A percentile compares a stretch with the other conserved stretches of the same genome.
These are phyloP conservation scores for Pseudochaenichthys georgianus DNA, from an alignment of 2,797 vertebrate species.

Conservation along the genomic window DNA sequence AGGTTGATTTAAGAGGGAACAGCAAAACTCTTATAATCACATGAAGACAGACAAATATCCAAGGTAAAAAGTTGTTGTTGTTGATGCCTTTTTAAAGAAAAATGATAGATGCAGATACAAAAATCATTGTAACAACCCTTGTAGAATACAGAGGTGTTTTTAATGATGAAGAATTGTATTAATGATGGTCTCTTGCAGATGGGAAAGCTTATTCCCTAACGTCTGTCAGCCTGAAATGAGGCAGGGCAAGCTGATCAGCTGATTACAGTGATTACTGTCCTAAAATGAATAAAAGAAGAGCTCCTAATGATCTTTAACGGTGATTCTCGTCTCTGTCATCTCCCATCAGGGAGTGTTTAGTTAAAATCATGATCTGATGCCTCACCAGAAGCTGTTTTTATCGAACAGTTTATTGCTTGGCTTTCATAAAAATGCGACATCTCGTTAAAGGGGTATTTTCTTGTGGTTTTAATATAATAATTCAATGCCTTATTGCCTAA, in stretches of 20 bases:
- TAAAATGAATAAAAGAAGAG: constrained; percentile 19
- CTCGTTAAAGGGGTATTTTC: not conserved
- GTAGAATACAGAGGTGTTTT: constrained; percentile 2
- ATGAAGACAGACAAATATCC: not conserved
- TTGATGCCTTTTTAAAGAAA: not conserved
- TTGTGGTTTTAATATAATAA: constrained; percentile 14
- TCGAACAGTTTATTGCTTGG: not conserved
- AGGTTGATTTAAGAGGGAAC: not conserved
- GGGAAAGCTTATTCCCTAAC: constrained; percentile 13
- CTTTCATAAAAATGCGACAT: not conserved
- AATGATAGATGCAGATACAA: not conserved
- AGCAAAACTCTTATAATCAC: not conserved
- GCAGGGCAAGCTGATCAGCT: constrained; percentile 2
- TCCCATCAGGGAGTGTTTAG: constrained; percentile 19
- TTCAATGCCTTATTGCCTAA: not conserved
- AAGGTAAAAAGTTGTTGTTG: not conserved
- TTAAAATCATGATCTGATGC: constrained; percentile 25
- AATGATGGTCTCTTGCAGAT: constrained; percentile 23
- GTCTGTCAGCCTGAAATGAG: constrained; percentile 28
- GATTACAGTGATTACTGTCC: constrained; percentile 52
- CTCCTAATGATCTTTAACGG: constrained; percentile 44
- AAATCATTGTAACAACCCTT: not conserved
- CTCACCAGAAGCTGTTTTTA: constrained; percentile 21
- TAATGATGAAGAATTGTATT: constrained; percentile 11
- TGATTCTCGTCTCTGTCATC: constrained; percentile 30